Percentiles rank a stretch among this genome's conserved stretches.
Conservation (phyloP, 1,140 invertebrate species). For the Ctenoplectra terminalis region DNA sequence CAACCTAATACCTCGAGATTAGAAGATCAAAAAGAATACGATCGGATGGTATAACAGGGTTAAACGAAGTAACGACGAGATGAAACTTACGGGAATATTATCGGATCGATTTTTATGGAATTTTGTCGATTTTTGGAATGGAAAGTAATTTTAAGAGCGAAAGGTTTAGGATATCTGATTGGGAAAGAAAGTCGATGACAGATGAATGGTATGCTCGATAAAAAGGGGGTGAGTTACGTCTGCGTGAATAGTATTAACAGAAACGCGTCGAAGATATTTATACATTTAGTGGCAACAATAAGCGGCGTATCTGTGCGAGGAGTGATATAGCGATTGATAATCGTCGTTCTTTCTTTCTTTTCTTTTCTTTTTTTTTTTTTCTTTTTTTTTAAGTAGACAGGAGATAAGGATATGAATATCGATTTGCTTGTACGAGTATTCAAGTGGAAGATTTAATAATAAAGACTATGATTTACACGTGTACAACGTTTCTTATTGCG, state of each 20-base stretch:
- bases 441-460: constrained; percentile 33
- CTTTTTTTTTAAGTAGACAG: neutral
- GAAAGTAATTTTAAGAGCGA: too few species aligned
- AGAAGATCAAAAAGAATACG: too few species aligned
- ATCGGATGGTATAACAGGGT: too few species aligned
- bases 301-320: constrained; percentile 27
- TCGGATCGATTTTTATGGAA: too few species aligned
- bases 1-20: too few species aligned
- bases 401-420: neutral
- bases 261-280: constrained; percentile 15
- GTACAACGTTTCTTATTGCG: neutral
- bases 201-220: too few species aligned
- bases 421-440: constrained; percentile 30
- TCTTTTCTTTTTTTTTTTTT: neutral
- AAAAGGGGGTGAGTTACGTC: too few species aligned
- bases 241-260: neutral
- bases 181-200: too few species aligned
- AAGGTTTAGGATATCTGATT: too few species aligned
- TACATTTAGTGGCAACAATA: neutral
- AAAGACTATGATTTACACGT: constrained; percentile 36
- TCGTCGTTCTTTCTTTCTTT: constrained; percentile 9
- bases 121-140: too few species aligned
- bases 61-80: too few species aligned
- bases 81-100: too few species aligned
- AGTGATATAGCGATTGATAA: neutral